Percentiles rank a stretch among this genome's conserved stretches.
phyloP scores from a whole-genome alignment of 1,140 invertebrate species.

The Microplitis mediator region DNA sequence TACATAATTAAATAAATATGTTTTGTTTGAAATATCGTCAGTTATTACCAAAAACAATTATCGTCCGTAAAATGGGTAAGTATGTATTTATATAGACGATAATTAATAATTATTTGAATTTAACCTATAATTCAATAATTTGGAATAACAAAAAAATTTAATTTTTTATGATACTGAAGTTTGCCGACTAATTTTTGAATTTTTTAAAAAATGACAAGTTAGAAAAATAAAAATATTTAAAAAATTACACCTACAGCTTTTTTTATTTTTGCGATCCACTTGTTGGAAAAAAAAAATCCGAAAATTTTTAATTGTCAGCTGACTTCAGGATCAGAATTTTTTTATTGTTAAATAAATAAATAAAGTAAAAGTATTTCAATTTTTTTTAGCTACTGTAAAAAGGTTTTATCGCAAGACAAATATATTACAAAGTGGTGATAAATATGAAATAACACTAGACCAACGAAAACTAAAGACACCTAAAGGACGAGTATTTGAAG shows the following conservation, averaged over 20 bases:
- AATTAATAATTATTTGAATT: conserved; percentile 1
- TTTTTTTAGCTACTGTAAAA: conserved; percentile 62
- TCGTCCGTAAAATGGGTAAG: conserved; percentile 23
- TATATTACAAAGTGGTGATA: conserved; percentile 67
- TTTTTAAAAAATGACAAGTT: too few species aligned
- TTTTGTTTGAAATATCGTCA: conserved; percentile 6
- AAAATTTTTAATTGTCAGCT: too few species aligned
- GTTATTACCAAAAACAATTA: conserved; percentile 19
- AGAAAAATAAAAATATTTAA: too few species aligned
- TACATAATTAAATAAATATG: not conserved
- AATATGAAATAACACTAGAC: conserved; percentile 80
- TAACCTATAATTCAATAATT: conserved; percentile 8
- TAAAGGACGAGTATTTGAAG: conserved; percentile 75
- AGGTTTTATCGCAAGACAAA: conserved; percentile 75
- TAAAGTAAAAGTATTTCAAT: not conserved
- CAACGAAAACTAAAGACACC: conserved; percentile 89
- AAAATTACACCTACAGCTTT: too few species aligned
- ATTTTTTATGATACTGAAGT: not conserved
- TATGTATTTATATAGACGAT: not conserved
- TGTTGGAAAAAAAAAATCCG: too few species aligned
- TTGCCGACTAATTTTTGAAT: not conserved
- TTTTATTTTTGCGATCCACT: too few species aligned
- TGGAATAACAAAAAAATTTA: too few species aligned
- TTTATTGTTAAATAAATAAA: too few species aligned
- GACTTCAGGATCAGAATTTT: too few species aligned